Evolutionary conservation across 2,888 invertebrate genomes (phyloP).

Genomic region (Eulithis testata): DNA sequence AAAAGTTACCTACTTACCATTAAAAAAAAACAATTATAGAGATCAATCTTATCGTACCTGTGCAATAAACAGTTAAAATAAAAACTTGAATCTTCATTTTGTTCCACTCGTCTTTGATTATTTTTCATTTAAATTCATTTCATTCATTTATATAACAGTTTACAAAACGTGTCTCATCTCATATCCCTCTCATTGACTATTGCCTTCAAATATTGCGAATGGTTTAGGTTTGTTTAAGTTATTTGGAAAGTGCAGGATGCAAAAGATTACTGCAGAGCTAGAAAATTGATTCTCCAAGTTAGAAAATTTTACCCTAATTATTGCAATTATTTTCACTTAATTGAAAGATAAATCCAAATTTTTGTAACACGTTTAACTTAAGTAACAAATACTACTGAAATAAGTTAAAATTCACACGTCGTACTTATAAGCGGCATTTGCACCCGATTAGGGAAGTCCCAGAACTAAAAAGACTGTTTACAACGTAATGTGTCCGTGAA

Average conservation of each 20-base stretch:
- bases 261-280: too few relatives aligned
- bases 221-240: too few relatives aligned
- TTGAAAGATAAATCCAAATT: background rate
- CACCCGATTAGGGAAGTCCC: constrained; percentile 27
- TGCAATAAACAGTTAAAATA: constrained; percentile 12
- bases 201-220: too few relatives aligned
- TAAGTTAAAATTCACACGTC: background rate
- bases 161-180: too few relatives aligned
- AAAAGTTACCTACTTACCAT: too few relatives aligned
- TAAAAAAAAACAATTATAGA: background rate
- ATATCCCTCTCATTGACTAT: too few relatives aligned
- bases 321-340: too few relatives aligned
- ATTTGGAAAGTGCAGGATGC: too few relatives aligned
- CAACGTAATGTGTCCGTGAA: background rate
- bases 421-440: constrained; percentile 25
- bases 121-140: too few relatives aligned
- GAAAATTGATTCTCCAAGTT: too few relatives aligned
- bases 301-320: too few relatives aligned
- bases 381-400: background rate
- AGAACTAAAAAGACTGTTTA: constrained; percentile 7
- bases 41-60: constrained; percentile 18
- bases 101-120: background rate
- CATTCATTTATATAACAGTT: too few relatives aligned
- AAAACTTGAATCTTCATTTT: constrained; percentile 19
- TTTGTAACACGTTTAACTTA: constrained; percentile 14